Base-by-base conservation (phyloP, 1,140 invertebrate species). In the Goniozus legneri region DNA sequence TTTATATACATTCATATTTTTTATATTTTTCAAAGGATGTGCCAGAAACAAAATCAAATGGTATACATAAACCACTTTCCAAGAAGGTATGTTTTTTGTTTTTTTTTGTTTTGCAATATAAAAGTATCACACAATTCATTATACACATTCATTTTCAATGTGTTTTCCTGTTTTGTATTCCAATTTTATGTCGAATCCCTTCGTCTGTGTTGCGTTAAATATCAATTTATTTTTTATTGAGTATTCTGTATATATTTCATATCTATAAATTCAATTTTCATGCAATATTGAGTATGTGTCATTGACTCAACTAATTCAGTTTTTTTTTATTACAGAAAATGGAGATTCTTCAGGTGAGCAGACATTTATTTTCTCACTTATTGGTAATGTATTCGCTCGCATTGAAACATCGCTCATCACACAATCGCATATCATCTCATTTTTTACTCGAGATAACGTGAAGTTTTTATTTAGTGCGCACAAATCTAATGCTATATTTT, bases 1-100 rank as follows among this genome's bases (percentile, higher is more conserved):
- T 31, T 48, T 13, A 10, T 47, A 19, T 32, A 38, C 32, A 33
- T 10, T 3, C 8, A 2, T 14, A 27, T 47, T 27, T 55, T 58
- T 55, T 55, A 56, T 45, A 63, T 60, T 55, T 62, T 71, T 73
- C 75, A 36, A 76, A 74, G 71, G 69, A 71, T 39, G 67, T 60
- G 56, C 51, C 52, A 40, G 69, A 73, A 45, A 58, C 58, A 24
- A 64, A 73, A 65, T 52, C 54, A 45, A 74, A 76, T 39, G 72
- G 72, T 71, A 67, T 74, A 57, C 60, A 69, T 61, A 68, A 72
- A 67, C 64, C 67, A 52, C 54, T 47, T 21, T 3, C 56, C 7
- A 51, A 63, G 54, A 70, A 75, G 71, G 72, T 75, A 75, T n/a
- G 42, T 43, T 32, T 14, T 13, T 42, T 7, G 36, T 19, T 56